phyloP scores from a whole-genome alignment of 2,888 invertebrate species.

The Dasysyrphus tricinctus region DNA sequence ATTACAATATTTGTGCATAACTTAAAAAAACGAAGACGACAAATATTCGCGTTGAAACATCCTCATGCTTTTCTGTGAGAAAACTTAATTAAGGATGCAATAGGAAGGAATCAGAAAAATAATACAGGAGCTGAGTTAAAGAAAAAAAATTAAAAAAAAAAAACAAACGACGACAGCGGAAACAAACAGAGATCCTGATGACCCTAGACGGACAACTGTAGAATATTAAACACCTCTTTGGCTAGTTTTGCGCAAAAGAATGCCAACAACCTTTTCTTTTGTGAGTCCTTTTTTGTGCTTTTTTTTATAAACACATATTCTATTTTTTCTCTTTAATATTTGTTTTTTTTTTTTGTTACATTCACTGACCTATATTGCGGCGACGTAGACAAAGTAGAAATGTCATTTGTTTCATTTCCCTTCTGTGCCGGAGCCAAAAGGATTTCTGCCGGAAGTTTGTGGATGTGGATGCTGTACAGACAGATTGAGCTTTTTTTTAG shows the following conservation, averaged over 20 bases:
- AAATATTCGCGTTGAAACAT: slow-evolving; percentile 42
- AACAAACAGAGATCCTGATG: slow-evolving; percentile 53
- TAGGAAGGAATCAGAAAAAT: slow-evolving; percentile 55
- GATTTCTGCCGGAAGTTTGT: slow-evolving; percentile 60
- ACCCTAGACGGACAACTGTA: slow-evolving; percentile 74
- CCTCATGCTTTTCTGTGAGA: slow-evolving; percentile 34
- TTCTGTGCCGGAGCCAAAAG: slow-evolving; percentile 39
- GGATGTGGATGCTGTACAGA: slow-evolving; percentile 62
- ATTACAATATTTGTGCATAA: slow-evolving; percentile 67
- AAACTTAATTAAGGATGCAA: slow-evolving; percentile 72
- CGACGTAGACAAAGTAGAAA: slow-evolving; percentile 28
- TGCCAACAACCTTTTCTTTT: slow-evolving; percentile 55
- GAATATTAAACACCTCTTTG: slow-evolving; percentile 69
- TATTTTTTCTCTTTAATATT: too few species aligned
- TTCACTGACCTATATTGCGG: slow-evolving; percentile 57
- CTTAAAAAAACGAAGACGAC: slow-evolving; percentile 26
- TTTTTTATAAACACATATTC: neutral
- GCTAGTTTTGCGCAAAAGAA: slow-evolving; percentile 64
- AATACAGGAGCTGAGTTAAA: slow-evolving; percentile 39
- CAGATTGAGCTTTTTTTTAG: slow-evolving; percentile 46
- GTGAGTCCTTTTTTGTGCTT: neutral
- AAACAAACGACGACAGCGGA: slow-evolving; percentile 12
- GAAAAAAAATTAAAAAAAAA: too few species aligned
- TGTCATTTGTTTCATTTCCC: slow-evolving; percentile 68
- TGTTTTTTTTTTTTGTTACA: slow-evolving; percentile 39